phyloP scores from a whole-genome alignment of 2,888 invertebrate species.

The Cheilosia scutellata region DNA sequence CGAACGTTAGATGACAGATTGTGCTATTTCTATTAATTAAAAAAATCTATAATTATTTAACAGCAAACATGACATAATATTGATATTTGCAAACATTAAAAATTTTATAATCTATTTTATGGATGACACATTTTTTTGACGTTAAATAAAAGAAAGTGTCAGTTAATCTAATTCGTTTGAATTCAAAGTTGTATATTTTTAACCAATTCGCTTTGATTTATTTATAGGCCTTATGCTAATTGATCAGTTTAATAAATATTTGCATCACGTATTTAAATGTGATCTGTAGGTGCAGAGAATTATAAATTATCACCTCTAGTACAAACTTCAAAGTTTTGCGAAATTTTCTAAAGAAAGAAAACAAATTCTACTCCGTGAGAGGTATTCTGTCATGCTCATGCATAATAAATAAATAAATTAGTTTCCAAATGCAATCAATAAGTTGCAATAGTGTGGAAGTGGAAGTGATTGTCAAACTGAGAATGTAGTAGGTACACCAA shows the following conservation, averaged over 20 bases:
- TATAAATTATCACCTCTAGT: slow-evolving; percentile 18
- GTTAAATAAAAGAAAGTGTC: slow-evolving; percentile 44
- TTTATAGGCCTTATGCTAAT: slow-evolving; percentile 41
- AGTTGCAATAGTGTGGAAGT: background rate
- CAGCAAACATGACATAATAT: slow-evolving; percentile 14
- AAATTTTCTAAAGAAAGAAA: background rate
- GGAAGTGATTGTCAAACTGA: background rate
- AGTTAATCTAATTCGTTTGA: slow-evolving; percentile 10
- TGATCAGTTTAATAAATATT: slow-evolving; percentile 13
- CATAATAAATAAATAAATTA: background rate
- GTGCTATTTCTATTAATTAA: slow-evolving; percentile 11
- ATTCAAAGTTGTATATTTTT: slow-evolving; percentile 1
- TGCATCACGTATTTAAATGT: slow-evolving; percentile 49
- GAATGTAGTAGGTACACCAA: background rate
- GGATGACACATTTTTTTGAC: slow-evolving; percentile 13
- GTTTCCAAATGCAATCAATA: background rate
- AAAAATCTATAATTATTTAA: slow-evolving; percentile 3
- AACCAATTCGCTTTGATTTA: slow-evolving; percentile 17
- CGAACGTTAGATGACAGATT: background rate
- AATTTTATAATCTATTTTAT: slow-evolving; percentile 11
- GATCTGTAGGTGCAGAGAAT: slow-evolving; percentile 35
- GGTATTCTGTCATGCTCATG: background rate
- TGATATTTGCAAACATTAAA: background rate
- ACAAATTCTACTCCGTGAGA: background rate
- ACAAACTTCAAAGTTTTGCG: too few relatives aligned